Conservation (phyloP, 2,113 vertebrate genomes). For the Bos taurus region ARS-UCD2.0 NC_037340.1:57618001-57618500, state of each 20-base stretch:
- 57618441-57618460: neutral
- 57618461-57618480: fast-evolving
- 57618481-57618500: neutral
- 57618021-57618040: neutral
- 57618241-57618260: neutral
- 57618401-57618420: neutral
- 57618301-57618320: fast-evolving
- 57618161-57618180: neutral
- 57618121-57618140: neutral
- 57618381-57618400: neutral
- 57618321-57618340: neutral
- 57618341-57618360: neutral
- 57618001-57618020: fast-evolving
- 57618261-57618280: neutral
- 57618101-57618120: neutral
- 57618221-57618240: neutral
- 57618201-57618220: neutral
- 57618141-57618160: neutral
- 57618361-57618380: neutral
- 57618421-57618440: neutral
- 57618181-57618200: neutral
- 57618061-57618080: neutral
- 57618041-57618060: fast-evolving
- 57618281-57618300: fast-evolving
- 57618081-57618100: neutral